Evolutionary conservation across 2,113 vertebrate species (phyloP).

Genomic region (Romanogobio albipinnatus): DNA sequence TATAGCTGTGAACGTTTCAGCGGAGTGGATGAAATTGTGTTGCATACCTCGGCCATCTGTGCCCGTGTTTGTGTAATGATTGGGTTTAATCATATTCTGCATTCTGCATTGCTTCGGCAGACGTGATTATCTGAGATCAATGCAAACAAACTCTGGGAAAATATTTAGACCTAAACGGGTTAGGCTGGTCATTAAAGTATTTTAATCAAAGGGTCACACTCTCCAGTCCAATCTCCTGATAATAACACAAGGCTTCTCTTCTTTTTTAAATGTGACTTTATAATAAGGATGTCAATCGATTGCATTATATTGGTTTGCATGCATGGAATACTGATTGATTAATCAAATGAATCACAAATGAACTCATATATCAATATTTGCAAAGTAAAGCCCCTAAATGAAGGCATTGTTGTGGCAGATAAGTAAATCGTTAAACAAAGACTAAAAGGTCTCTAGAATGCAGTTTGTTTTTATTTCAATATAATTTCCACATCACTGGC

Average conservation of each 20-base stretch:
- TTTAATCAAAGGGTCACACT: constrained; percentile 10
- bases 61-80: constrained; percentile 34
- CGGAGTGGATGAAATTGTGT: constrained; percentile 11
- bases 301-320: neutral
- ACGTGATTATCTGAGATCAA: constrained; percentile 15
- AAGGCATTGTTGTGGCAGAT: neutral
- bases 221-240: neutral
- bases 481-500: neutral
- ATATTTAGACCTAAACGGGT: neutral
- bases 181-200: constrained; percentile 9
- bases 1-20: constrained; percentile 12
- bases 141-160: constrained; percentile 23
- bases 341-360: neutral
- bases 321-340: neutral
- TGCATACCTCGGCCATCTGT: constrained; percentile 41
- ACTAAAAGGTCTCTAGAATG: neutral
- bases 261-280: neutral
- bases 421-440: neutral
- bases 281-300: neutral
- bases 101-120: neutral
- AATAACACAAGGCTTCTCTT: neutral
- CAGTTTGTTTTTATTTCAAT: neutral
- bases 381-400: neutral
- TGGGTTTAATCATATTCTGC: constrained; percentile 18
- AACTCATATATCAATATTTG: neutral